Evolutionary conservation across 2,888 invertebrate genomes (phyloP).

Genomic region (Lomographa bimaculata): DNA sequence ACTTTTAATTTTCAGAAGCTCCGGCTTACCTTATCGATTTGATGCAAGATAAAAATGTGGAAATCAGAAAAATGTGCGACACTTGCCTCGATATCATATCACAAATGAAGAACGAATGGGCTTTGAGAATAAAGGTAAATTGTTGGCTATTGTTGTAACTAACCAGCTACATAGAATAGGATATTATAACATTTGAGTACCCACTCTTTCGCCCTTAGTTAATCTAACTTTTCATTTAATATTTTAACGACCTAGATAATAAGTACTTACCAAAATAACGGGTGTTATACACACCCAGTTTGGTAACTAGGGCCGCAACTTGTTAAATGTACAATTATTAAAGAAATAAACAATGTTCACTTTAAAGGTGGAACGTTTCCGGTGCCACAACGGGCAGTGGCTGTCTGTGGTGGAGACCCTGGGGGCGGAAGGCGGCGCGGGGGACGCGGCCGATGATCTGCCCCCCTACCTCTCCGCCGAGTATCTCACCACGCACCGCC

Average conservation of each 20-base stretch:
- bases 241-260: too few species aligned
- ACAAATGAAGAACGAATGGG: conserved; percentile 96
- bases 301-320: too few species aligned
- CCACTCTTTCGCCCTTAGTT: too few species aligned
- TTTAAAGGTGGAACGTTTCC: conserved; percentile 96
- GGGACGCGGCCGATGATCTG: conserved; percentile 84
- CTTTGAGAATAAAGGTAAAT: conserved; percentile 91
- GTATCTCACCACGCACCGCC: conserved; percentile 82
- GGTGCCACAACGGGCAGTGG: conserved; percentile 99
- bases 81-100: conserved; percentile 97
- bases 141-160: too few species aligned
- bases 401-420: conserved; percentile 96
- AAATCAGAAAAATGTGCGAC: conserved; percentile 97
- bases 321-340: too few species aligned
- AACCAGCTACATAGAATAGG: too few species aligned
- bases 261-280: too few species aligned
- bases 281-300: too few species aligned
- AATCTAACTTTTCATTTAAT: too few species aligned
- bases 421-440: conserved; percentile 82
- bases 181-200: too few species aligned
- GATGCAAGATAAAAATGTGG: conserved; percentile 98
- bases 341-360: too few species aligned
- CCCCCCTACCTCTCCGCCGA: conserved; percentile 91
- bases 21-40: conserved; percentile 98
- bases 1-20: conserved; percentile 91